Percentiles rank a stretch among this genome's conserved stretches.
Evolutionary conservation across 2,113 vertebrate genomes (phyloP).

Genomic region (Protobothrops flavoviridis): DNA sequence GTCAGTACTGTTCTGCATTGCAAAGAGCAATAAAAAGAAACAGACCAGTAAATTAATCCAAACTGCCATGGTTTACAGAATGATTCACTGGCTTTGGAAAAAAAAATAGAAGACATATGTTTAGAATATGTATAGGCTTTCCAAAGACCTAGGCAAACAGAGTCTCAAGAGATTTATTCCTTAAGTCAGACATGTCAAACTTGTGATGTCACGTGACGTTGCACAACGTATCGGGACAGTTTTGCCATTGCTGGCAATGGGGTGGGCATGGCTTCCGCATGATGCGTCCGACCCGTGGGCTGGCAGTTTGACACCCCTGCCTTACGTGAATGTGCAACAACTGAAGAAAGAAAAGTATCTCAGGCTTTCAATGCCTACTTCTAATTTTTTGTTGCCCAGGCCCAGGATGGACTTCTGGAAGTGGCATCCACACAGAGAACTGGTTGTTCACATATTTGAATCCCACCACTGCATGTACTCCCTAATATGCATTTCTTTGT

Average conservation of each 20-base stretch:
- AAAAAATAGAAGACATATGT: background rate
- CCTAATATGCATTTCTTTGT: background rate
- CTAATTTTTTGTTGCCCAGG: too few species aligned
- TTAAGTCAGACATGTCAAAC: background rate
- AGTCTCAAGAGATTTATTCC: background rate
- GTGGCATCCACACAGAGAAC: too few species aligned
- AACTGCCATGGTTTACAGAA: background rate
- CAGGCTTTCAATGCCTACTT: background rate
- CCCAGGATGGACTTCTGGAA: too few species aligned
- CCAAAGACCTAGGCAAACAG: background rate
- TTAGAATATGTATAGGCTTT: background rate
- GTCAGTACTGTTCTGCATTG: background rate
- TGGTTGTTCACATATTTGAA: too few species aligned
- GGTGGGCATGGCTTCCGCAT: too few species aligned
- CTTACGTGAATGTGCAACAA: background rate
- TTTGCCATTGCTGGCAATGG: too few species aligned
- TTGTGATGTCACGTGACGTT: too few species aligned
- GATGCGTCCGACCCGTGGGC: too few species aligned
- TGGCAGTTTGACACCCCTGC: too few species aligned
- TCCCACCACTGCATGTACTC: background rate
- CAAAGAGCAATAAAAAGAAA: background rate
- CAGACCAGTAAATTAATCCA: background rate
- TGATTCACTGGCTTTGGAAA: background rate
- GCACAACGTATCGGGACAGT: too few species aligned
- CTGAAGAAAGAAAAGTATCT: background rate